Percentiles rank a stretch among this genome's conserved stretches.
Conservation (phyloP, 2,113 vertebrate species). For the Callipepla squamata region DNA sequence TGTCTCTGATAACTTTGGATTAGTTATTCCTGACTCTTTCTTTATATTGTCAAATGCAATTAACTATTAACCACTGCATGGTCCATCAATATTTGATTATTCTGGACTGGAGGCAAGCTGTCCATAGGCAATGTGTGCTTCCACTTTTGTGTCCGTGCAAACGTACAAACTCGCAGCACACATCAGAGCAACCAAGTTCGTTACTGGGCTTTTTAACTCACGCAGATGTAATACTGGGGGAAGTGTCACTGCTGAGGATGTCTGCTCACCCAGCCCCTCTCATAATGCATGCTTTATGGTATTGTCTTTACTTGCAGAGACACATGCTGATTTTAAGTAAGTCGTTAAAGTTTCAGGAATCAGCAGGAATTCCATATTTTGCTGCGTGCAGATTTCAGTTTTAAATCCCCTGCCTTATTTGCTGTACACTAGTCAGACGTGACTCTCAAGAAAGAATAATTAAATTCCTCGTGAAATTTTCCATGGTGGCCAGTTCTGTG, state of each 20-base stretch:
- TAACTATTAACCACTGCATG: neutral
- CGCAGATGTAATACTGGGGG: neutral
- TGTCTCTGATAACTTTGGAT: neutral
- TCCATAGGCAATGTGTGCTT: neutral
- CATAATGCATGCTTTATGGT: neutral
- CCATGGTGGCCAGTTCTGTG: constrained; percentile 6
- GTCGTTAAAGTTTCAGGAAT: neutral
- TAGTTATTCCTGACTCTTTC: constrained; percentile 34
- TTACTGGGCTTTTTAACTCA: neutral
- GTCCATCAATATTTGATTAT: neutral
- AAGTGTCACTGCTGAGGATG: neutral
- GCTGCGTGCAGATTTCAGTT: neutral
- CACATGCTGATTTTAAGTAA: neutral
- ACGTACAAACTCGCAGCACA: neutral
- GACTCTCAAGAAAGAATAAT: constrained; percentile 24
- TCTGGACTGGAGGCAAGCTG: neutral
- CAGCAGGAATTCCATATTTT: neutral
- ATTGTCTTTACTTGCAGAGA: neutral
- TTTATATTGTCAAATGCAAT: constrained; percentile 13
- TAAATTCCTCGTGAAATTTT: neutral
- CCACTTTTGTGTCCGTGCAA: neutral
- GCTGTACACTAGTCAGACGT: neutral
- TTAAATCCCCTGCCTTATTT: neutral
- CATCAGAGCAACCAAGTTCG: neutral
- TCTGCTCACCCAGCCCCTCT: neutral